phyloP scores from a whole-genome alignment of 2,888 invertebrate genomes.

The Pyrochroa serraticornis region DNA sequence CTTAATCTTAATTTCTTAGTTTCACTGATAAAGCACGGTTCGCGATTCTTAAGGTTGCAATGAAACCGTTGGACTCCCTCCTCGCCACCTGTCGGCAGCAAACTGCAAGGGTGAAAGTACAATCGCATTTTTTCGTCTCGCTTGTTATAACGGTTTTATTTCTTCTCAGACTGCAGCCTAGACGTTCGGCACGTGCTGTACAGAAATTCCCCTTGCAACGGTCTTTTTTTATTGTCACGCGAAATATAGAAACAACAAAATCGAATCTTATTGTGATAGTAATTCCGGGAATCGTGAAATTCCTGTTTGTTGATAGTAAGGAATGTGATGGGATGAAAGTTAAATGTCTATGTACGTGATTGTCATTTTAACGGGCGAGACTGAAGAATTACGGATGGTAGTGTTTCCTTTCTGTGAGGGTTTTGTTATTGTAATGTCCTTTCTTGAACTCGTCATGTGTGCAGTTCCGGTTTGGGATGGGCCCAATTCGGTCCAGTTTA shows the following conservation, averaged over 20 bases:
- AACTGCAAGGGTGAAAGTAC: too few relatives aligned
- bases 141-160: slow-evolving; percentile 8
- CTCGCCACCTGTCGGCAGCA: slow-evolving; percentile 9
- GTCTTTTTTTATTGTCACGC: background rate
- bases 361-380: slow-evolving; percentile 19
- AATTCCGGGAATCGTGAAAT: too few relatives aligned
- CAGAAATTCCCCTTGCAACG: slow-evolving; percentile 10
- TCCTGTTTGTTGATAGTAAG: slow-evolving; percentile 8
- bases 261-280: background rate
- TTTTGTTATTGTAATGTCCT: slow-evolving; percentile 22
- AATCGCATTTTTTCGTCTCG: slow-evolving; percentile 4
- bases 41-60: too few relatives aligned
- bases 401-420: slow-evolving; percentile 18
- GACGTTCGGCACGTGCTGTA: slow-evolving; percentile 16
- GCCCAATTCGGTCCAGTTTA: background rate
- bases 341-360: slow-evolving; percentile 16
- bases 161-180: slow-evolving; percentile 15
- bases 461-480: slow-evolving; percentile 18
- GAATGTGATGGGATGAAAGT: slow-evolving; percentile 22
- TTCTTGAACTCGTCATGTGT: slow-evolving; percentile 17
- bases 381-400: slow-evolving; percentile 14
- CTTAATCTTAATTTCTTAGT: too few relatives aligned
- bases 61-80: slow-evolving; percentile 10
- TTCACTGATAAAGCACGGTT: too few relatives aligned
- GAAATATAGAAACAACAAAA: background rate